These are phyloP conservation scores for Neomonachus schauinslandi DNA, from an alignment of 2,113 vertebrate genomes.

Conservation along the genomic window DNA sequence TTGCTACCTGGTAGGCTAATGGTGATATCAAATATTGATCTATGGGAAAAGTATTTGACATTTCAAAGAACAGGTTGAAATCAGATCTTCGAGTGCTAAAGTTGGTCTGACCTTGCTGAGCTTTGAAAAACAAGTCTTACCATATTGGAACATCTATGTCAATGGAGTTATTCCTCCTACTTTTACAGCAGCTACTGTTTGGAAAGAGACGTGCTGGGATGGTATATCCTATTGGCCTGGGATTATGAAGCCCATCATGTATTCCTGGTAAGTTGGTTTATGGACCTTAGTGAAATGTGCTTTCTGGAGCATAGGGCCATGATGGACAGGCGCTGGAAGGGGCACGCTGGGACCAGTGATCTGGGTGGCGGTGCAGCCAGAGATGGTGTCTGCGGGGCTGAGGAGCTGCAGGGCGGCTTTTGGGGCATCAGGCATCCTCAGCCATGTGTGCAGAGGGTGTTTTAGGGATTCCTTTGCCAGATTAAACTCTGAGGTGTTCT, in stretches of 20 bases:
- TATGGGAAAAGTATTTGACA: not conserved
- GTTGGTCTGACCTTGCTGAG: not conserved
- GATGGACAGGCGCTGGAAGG: not conserved
- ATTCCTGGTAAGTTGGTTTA: not conserved
- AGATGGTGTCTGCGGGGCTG: not conserved
- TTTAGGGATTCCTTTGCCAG: not conserved
- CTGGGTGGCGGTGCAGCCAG: not conserved
- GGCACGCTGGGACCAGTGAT: accelerated
- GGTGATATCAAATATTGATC: not conserved
- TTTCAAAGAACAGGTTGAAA: not conserved
- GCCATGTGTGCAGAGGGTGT: not conserved
- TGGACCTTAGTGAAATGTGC: not conserved
- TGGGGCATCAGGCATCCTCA: not conserved
- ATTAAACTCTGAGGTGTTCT: not conserved
- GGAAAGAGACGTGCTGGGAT: slow-evolving; percentile 21
- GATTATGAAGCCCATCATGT: not conserved
- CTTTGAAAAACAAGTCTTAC: not conserved
- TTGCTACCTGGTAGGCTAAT: not conserved
- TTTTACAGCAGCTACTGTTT: slow-evolving; percentile 26
- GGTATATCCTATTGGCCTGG: not conserved
- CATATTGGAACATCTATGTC: not conserved
- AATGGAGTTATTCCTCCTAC: not conserved
- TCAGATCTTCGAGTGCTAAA: not conserved
- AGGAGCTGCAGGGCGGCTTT: not conserved
- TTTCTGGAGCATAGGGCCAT: not conserved